Base-by-base conservation (phyloP, 1,140 invertebrate genomes). In the Sogatella furcifera region DNA sequence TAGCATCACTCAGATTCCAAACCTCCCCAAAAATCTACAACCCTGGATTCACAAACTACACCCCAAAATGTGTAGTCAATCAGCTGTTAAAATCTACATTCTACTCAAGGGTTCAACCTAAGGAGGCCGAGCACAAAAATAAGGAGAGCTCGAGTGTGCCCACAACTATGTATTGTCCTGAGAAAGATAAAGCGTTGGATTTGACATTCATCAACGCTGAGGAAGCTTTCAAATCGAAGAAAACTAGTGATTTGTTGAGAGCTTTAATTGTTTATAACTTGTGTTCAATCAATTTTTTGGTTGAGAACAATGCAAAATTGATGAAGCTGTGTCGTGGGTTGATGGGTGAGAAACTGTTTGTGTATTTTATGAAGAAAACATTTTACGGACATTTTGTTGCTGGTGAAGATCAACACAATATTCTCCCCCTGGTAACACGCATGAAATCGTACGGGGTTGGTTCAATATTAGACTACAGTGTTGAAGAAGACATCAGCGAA, bases 311-410 rank as follows among this genome's bases (percentile, higher is more conserved):
- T 72, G 88, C 87, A 77, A 84, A 86, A 93, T 70, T 98, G 31
- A 90, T 99, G 86, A 92, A 92, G 78, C 63, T 89, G 13, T 76
- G 82, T 10, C 82, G 87, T 62, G 76, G 77, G 63, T 55, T 97
- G n/a, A 72, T 98, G 34, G 96, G 97, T 4, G 83, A 92, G 65
- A 80, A 71, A 60, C 71, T 98, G 8, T 99, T 98, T 76, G 81
- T 84, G 15, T 67, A 75, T 17, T 64, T 95, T 38, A 96, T 98
- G 91, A 94, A 93, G 73, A 77, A 81, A 3, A 95, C 95, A 15
- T 97, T 98, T 77, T 99, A 98, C 74, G 96, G 96, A 14, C 97
- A 99, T 74, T 99, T 99, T 77, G 96, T 99, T 22, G 95, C 93
- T 42, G 94, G 94, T 17, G 91, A 96, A 74, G 88, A 95, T 73